Evolutionary conservation across 2,888 invertebrate species (phyloP), one percentile per base, ranked within the genome.

Genomic region (Protodeltote pygarga): DNA sequence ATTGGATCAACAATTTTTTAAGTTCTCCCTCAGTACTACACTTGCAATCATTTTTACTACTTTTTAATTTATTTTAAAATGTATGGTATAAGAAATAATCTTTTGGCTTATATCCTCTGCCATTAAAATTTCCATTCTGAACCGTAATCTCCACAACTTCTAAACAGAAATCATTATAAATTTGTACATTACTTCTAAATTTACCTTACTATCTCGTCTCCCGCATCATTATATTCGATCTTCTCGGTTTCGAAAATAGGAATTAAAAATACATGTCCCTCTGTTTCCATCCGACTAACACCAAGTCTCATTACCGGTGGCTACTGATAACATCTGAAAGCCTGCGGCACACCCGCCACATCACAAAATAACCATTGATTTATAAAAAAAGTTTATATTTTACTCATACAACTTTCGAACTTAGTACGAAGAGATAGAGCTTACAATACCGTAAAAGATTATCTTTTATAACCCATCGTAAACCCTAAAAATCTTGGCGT

Each of bases 231-330:
- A 52, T 44, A 29, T 53, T 35, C 27, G 25, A 70, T 46, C 38
- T 55, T 47, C 46, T 33, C 42, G 32, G 23, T 61, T 76, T 75
- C 33, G 50, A 70, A 77, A 75, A 73, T 71, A 73, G 66, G 72
- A 75, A 75, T 77, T 73, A 75, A 77, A 74, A 77, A 75, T 70
- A 75, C 68, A 72, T 75, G 75, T 77, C 72, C 74, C 73, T 72
- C 74, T 75, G 76, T 81, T 85, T 85, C 82, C 81, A 83, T 79
- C 66, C 77, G 73, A 81, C 76, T 84, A 83, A 83, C 83, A 86
- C 79, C 77, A 81, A 82, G 68, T 81, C 83, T 86, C 85, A 83
- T 86, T 87, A 87, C 84, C 79, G 81, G 82, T 78, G 77, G 80
- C 73, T 62, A 57, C 71, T 63, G 85, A 89, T 87, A 86, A 76